Conservation (phyloP, 2,797 vertebrate genomes). For the Erpetoichthys calabaricus region DNA sequence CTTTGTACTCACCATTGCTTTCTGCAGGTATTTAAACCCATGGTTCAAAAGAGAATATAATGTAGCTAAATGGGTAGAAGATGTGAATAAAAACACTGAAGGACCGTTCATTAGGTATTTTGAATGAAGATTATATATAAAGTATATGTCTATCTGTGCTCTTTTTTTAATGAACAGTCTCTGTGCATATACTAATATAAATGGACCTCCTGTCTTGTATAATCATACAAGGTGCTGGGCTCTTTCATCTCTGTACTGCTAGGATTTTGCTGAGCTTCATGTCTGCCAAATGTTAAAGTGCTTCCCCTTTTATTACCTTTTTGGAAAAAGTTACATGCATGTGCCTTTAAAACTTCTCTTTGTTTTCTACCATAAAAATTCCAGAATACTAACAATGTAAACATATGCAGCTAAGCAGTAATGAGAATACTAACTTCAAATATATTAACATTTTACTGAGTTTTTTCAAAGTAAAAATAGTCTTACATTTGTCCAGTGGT, state of each 20-base stretch:
- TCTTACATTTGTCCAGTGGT: too few relatives aligned
- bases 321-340: constrained; percentile 39
- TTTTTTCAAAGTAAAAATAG: too few relatives aligned
- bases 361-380: constrained; percentile 38
- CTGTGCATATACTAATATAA: constrained; percentile 37
- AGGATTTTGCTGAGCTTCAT: constrained; percentile 31
- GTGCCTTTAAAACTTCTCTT: constrained; percentile 29
- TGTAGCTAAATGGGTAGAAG: constrained; percentile 99
- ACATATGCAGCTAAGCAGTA: too few relatives aligned
- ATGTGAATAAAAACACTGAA: constrained; percentile 99
- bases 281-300: constrained; percentile 38
- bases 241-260: constrained; percentile 20
- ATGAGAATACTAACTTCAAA: too few relatives aligned
- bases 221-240: constrained; percentile 43
- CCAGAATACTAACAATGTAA: too few relatives aligned
- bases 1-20: constrained; percentile 75
- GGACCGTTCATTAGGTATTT: constrained; percentile 97
- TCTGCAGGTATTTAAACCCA: constrained; percentile 99
- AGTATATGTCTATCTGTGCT: constrained; percentile 21
- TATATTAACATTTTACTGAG: too few relatives aligned
- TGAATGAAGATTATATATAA: constrained; percentile 56
- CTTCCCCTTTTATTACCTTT: constrained; percentile 18
- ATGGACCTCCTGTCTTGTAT: constrained; percentile 43
- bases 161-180: constrained; percentile 34
- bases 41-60: constrained; percentile 97